Conservation (phyloP, 2,113 vertebrate genomes). For the Ramphastos sulfuratus region DNA sequence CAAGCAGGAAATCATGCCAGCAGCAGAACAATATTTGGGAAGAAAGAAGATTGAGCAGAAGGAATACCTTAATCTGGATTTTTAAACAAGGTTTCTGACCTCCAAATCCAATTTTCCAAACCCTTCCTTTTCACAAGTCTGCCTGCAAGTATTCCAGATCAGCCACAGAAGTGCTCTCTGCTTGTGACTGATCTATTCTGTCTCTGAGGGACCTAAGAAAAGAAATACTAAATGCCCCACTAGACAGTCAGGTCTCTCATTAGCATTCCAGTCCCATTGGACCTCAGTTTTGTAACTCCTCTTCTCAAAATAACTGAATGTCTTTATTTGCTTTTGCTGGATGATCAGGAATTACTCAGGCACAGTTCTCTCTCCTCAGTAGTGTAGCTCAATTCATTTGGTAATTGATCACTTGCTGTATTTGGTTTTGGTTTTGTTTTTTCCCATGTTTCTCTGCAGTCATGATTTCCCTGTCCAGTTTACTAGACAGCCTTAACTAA, state of each 20-base stretch:
- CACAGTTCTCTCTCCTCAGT: not conserved
- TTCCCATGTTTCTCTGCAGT: not conserved
- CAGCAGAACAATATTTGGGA: not conserved
- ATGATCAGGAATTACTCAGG: not conserved
- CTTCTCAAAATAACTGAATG: not conserved
- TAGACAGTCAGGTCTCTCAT: not conserved
- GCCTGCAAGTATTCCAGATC: not conserved
- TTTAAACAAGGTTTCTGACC: not conserved
- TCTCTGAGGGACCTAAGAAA: not conserved
- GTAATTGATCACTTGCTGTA: not conserved
- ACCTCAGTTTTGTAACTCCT: not conserved
- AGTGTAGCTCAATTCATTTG: not conserved
- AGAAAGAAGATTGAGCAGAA: not conserved
- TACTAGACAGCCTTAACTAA: not conserved
- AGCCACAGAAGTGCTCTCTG: not conserved
- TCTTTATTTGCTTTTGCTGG: not conserved
- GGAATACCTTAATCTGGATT: not conserved
- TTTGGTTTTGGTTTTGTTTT: not conserved
- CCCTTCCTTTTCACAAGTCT: not conserved
- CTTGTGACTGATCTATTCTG: not conserved
- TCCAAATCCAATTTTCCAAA: not conserved
- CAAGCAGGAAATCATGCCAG: conserved; percentile 1
- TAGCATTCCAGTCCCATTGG: not conserved
- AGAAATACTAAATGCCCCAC: not conserved
- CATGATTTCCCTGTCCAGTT: not conserved